Conservation (phyloP, 2,888 invertebrate genomes). For the Antheraea assamensis region DNA sequence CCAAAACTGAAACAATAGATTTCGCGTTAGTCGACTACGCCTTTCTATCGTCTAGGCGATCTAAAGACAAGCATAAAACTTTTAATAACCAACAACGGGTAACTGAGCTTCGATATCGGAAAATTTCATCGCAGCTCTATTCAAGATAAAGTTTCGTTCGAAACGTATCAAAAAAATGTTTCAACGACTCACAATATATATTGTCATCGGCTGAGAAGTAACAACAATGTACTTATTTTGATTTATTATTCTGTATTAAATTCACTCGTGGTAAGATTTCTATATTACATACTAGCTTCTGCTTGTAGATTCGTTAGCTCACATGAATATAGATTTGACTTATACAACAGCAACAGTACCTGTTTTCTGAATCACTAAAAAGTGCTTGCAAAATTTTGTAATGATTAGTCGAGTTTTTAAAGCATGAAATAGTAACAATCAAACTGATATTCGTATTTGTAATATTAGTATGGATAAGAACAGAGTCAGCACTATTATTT, state of each 20-base stretch:
- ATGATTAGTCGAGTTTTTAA: too few species aligned
- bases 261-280: background rate
- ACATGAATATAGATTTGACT: too few species aligned
- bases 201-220: background rate
- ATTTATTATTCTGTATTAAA: too few species aligned
- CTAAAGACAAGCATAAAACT: conserved; percentile 4
- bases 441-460: too few species aligned
- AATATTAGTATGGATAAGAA: too few species aligned
- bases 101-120: conserved; percentile 8
- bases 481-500: too few species aligned
- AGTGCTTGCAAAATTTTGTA: too few species aligned
- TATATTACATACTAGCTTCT: too few species aligned
- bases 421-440: too few species aligned
- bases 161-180: background rate
- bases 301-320: too few species aligned
- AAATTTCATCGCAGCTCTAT: background rate
- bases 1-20: background rate
- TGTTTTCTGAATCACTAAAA: too few species aligned
- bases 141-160: background rate
- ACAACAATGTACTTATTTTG: background rate
- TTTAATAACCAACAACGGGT: conserved; percentile 11
- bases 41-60: background rate
- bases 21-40: background rate
- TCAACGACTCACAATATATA: background rate
- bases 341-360: too few species aligned